These are phyloP conservation scores for Ennomos erosarius DNA, from an alignment of 2,888 invertebrate species.

Conservation along the genomic window DNA sequence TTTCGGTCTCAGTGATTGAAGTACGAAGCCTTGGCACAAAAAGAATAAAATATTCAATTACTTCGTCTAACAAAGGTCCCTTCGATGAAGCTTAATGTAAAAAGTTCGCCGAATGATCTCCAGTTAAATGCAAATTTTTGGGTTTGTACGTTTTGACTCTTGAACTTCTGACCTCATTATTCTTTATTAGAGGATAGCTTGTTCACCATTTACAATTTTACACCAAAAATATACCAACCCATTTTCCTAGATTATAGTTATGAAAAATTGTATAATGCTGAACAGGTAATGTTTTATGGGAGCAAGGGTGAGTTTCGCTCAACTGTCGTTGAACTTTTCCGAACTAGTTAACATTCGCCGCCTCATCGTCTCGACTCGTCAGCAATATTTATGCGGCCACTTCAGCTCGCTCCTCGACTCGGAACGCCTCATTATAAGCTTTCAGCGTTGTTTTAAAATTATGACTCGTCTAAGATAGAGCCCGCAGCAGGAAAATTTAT, in stretches of 20 bases:
- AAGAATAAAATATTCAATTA: constrained; percentile 57
- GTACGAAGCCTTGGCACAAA: constrained; percentile 32
- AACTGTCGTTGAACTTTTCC: constrained; percentile 44
- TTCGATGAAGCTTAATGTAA: constrained; percentile 64
- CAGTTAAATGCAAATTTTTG: constrained; percentile 67
- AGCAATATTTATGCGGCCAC: constrained; percentile 65
- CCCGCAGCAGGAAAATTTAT: constrained; percentile 57
- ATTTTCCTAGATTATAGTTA: background rate
- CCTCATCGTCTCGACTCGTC: constrained; percentile 55
- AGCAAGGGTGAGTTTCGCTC: constrained; percentile 31
- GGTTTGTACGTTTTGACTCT: constrained; percentile 40
- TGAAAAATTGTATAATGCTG: background rate
- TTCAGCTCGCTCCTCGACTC: constrained; percentile 54
- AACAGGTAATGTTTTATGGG: constrained; percentile 6
- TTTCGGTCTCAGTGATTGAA: constrained; percentile 16
- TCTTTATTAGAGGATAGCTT: constrained; percentile 8
- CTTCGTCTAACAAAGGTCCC: constrained; percentile 49
- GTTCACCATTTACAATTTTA: background rate
- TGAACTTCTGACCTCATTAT: constrained; percentile 37
- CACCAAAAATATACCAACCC: background rate
- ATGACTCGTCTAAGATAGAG: constrained; percentile 58
- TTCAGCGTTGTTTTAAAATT: constrained; percentile 66
- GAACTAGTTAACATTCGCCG: constrained; percentile 56
- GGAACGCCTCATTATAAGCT: constrained; percentile 66
- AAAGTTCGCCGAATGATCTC: constrained; percentile 65